These are phyloP conservation scores for Elaphurus davidianus DNA, from an alignment of 2,113 vertebrate genomes.

Conservation along the genomic window DNA sequence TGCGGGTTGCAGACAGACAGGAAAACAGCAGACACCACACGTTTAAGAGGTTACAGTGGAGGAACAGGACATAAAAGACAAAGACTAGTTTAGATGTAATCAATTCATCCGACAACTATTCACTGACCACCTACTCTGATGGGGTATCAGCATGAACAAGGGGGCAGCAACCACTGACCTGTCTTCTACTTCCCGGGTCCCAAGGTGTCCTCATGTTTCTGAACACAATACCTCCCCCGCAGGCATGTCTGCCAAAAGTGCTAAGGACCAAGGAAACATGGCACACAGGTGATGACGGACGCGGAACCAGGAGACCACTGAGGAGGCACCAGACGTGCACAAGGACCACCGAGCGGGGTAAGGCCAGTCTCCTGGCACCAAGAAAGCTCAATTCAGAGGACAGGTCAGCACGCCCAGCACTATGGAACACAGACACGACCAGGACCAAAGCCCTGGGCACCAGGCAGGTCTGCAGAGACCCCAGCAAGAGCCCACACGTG, in stretches of 20 bases:
- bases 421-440: background rate
- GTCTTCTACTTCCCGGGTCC: background rate
- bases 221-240: background rate
- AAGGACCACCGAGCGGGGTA: background rate
- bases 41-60: background rate
- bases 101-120: background rate
- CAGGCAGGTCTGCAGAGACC: background rate
- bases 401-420: background rate
- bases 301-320: background rate
- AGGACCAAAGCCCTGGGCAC: background rate
- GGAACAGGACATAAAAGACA: background rate
- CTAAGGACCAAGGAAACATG: background rate
- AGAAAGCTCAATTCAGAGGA: background rate
- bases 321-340: background rate
- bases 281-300: background rate
- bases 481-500: background rate
- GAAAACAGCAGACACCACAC: background rate
- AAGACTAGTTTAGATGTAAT: background rate
- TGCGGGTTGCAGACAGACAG: background rate
- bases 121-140: background rate
- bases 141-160: background rate
- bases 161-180: background rate
- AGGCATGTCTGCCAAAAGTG: background rate
- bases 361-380: slow-evolving; percentile 12
- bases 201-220: background rate